These are phyloP conservation scores for Petrocephalus sullivani DNA, from an alignment of 2,797 vertebrate species.

Conservation along the genomic window DNA sequence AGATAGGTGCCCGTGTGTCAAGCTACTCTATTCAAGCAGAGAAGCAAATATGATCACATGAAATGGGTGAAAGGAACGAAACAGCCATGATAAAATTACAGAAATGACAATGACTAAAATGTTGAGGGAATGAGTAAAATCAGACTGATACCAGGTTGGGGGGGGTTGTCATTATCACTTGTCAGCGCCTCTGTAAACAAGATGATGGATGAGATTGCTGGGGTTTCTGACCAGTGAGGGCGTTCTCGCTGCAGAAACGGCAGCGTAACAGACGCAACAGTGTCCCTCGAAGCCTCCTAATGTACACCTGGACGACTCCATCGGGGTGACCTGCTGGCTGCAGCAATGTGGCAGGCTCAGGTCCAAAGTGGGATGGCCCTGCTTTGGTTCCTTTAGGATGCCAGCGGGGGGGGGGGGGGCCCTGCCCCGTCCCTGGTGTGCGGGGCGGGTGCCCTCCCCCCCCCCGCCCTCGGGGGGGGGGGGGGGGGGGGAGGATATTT, in stretches of 20 bases:
- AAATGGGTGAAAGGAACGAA: background rate
- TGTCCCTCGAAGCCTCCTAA: conserved; percentile 49
- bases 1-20: background rate
- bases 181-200: conserved; percentile 57
- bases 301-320: background rate
- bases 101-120: conserved; percentile 47
- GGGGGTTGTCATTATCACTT: conserved; percentile 27
- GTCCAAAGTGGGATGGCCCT: background rate
- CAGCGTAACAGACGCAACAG: conserved; percentile 53
- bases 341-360: background rate
- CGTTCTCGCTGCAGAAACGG: background rate
- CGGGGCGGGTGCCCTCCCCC: too few species aligned
- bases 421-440: too few species aligned
- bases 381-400: background rate
- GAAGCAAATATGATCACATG: background rate
- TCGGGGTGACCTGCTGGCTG: background rate
- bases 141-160: background rate
- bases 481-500: background rate
- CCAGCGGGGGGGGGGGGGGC: background rate
- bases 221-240: background rate
- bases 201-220: conserved; percentile 43
- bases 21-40: conserved; percentile 19
- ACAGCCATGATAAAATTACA: conserved; percentile 55
- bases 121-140: conserved; percentile 21
- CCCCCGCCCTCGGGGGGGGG: too few species aligned